Evolutionary conservation across 2,113 vertebrate genomes (phyloP).

Genomic region (Scopus umbretta): DNA sequence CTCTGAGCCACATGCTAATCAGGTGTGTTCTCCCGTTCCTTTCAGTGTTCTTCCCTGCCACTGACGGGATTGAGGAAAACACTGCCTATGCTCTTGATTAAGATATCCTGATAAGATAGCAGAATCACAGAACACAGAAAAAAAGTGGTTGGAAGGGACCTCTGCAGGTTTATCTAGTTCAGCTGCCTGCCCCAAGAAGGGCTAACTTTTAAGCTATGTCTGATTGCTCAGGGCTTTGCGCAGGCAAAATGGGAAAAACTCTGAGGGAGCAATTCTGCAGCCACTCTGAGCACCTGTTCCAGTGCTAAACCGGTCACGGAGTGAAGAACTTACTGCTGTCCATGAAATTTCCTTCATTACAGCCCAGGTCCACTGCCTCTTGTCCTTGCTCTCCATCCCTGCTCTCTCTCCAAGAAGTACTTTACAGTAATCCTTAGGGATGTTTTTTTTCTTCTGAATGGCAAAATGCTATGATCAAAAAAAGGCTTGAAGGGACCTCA

Average conservation of each 20-base stretch:
- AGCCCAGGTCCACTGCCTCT: neutral
- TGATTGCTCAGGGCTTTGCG: neutral
- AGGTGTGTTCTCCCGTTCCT: too few species aligned
- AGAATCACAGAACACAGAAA: neutral
- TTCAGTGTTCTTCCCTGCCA: too few species aligned
- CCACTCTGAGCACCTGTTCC: neutral
- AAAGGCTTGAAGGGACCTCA: neutral
- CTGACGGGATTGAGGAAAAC: too few species aligned
- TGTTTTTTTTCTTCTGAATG: neutral
- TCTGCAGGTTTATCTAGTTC: neutral
- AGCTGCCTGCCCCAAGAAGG: neutral
- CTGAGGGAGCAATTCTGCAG: neutral
- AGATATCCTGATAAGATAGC: too few species aligned
- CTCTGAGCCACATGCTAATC: too few species aligned
- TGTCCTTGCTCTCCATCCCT: neutral
- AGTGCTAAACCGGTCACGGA: neutral
- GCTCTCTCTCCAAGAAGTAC: neutral
- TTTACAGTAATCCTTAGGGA: neutral
- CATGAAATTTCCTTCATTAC: neutral
- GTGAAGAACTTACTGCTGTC: neutral
- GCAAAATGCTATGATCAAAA: neutral
- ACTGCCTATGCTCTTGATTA: too few species aligned
- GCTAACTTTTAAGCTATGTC: neutral
- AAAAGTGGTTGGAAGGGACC: neutral
- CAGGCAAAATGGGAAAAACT: neutral